Base-by-base conservation (phyloP, 2,888 invertebrate genomes). In the Sceliomorpha sp. region DNA sequence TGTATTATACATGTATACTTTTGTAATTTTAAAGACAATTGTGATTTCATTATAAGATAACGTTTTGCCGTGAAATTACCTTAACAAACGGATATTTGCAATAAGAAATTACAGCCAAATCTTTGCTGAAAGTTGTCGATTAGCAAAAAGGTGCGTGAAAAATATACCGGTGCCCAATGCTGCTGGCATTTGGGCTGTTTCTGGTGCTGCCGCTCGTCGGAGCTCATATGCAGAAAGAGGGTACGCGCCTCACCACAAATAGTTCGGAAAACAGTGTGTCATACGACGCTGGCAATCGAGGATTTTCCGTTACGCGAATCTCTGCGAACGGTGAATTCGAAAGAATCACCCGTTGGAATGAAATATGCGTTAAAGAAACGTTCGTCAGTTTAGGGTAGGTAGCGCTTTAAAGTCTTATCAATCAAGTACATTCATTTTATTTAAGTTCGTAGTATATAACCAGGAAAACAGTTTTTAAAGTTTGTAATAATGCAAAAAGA, bases 341-440 rank as follows among this genome's bases (percentile, higher is more conserved):
- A 47, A 66, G 36, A 36, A 58, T 81, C 66, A 70, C 82, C 55
- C 76, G 75, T 36, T 84, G 80, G 81, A 78, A 79, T 4, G 79
- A 79, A 56, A 76, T 79, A 47, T 87, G 87, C 73, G 85, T 81
- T 42, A 83, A 79, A 56, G 87, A 87, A 56, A 79, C 79, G n/a
- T 70, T 75, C 62, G 72, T 84, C 60, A 75, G 79, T 67, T 83
- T 82, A 80, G 86, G 85, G 87, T 87, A 76, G 63, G 85, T n/a
- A n/a, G n/a, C n/a, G n/a, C n/a, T n/a, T n/a, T n/a, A n/a, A n/a
- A n/a, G n/a, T n/a, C n/a, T n/a, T n/a, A n/a, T n/a, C n/a, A n/a
- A n/a, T n/a, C n/a, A n/a, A n/a, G n/a, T n/a, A n/a, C n/a, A n/a
- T n/a, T n/a, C n/a, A n/a, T n/a, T n/a, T n/a, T n/a, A n/a, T n/a